Conservation (phyloP, 1,140 invertebrate genomes). For the Anastrepha ludens region DNA sequence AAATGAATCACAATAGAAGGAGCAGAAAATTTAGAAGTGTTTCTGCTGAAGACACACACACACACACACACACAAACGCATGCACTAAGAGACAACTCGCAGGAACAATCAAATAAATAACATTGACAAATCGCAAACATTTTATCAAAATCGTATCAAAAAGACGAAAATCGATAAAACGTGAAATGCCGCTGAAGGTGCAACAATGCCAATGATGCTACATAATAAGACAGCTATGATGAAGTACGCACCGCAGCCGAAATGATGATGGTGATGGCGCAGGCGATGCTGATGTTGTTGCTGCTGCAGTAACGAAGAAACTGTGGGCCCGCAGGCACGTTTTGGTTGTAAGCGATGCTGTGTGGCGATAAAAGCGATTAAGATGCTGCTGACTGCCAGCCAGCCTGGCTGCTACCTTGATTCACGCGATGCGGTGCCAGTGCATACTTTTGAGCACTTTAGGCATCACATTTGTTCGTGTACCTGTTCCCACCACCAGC, state of each 20-base stretch:
- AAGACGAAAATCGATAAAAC: conserved; percentile 53
- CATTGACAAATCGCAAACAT: conserved; percentile 54
- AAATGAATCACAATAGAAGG: background rate
- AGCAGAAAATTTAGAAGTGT: background rate
- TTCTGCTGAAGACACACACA: background rate
- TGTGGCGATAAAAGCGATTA: conserved; percentile 43
- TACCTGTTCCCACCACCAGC: background rate
- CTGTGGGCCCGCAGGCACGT: background rate
- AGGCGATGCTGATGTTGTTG: background rate
- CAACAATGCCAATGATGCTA: conserved; percentile 10
- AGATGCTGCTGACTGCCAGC: background rate
- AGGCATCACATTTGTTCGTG: too few species aligned
- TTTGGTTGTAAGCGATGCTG: conserved; percentile 46
- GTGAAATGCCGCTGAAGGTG: conserved; percentile 42
- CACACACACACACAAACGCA: background rate
- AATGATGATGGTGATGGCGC: background rate
- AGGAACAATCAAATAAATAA: conserved; percentile 52
- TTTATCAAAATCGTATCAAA: conserved; percentile 55
- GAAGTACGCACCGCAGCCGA: background rate
- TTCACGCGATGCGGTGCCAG: background rate
- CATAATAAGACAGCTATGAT: background rate
- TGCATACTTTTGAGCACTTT: background rate
- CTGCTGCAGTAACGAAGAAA: background rate
- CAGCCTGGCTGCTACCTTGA: background rate
- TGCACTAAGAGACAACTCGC: background rate